These are phyloP conservation scores for Meandrina meandrites DNA, from an alignment of 92 coral and sea anemone species.

Conservation along the genomic window DNA sequence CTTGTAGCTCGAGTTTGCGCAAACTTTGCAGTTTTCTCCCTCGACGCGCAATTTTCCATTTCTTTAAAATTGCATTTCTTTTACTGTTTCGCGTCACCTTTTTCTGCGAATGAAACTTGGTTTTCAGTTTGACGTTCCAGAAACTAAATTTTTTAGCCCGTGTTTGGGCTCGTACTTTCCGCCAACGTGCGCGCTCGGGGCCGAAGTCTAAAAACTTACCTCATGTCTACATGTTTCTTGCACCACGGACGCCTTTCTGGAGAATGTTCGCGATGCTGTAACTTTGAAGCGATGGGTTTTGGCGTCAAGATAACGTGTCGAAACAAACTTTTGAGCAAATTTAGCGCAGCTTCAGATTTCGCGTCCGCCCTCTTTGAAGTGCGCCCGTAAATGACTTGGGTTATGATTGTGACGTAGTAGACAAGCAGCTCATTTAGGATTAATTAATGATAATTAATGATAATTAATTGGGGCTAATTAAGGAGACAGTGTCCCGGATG, in stretches of 20 bases:
- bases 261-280: neutral
- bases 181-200: neutral
- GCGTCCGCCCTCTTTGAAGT: neutral
- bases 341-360: neutral
- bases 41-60: neutral
- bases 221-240: neutral
- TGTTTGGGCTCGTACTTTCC: neutral
- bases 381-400: neutral
- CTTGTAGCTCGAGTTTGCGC: neutral
- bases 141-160: neutral
- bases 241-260: neutral
- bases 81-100: neutral
- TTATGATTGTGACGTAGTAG: conserved; percentile 12
- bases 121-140: neutral
- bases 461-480: neutral
- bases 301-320: neutral
- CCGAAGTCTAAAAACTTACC: neutral
- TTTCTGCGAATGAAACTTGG: neutral
- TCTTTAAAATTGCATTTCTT: neutral
- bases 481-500: no score
- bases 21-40: neutral
- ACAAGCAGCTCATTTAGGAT: neutral
- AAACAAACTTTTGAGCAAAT: neutral
- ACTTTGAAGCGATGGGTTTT: neutral
- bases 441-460: neutral